Evolutionary conservation across 2,113 vertebrate genomes (phyloP), one percentile per base, ranked within the genome.

Genomic region (Synchiropus splendidus): DNA sequence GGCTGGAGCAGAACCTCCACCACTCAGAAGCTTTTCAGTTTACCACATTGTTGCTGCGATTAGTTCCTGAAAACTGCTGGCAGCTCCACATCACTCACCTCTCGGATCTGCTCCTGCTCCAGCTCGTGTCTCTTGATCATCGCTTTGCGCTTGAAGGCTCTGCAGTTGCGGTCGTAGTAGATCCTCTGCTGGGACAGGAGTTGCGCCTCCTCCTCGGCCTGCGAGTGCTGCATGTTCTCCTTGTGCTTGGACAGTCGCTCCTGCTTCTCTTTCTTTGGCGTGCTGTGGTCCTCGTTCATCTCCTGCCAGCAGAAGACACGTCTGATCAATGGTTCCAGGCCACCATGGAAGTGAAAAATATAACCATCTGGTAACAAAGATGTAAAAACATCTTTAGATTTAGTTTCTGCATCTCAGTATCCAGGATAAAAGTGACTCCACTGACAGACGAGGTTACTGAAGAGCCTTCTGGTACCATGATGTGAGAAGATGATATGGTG

Each of bases 221-320:
- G 95, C 12, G 90, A 92, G 81, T 97, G 95, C 83, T 97, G 94
- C 86, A 98, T 86, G 82, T 96, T 98, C 83, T 98, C 95, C 75
- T 98, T 98, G 83, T 98, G 95, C 83, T 97, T 98, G 50, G 94
- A 98, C 81, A 98, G 85, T 39, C 92, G 88, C 68, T 97, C 94
- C 77, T 97, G 95, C 79, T 98, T 98, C 83, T 98, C 95, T 66
- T 97, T 98, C 86, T 96, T 98, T 36, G 95, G 95, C 21, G 95
- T 98, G 87, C 92, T 97, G 70, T 95, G 91, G 80, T 98, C 95
- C 81, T 97, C 95, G 1, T 91, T 97, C 95, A 97, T 95, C 67
- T 97, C 95, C 95, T 98, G 71, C 4, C 16, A 27, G 18, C 11
- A 9, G 2, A 6, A 2, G 5, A 34, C 13, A 12, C 3, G 14